Evolutionary conservation across 2,113 vertebrate genomes (phyloP).

Genomic region (Rhinolophus ferrumequinum): DNA sequence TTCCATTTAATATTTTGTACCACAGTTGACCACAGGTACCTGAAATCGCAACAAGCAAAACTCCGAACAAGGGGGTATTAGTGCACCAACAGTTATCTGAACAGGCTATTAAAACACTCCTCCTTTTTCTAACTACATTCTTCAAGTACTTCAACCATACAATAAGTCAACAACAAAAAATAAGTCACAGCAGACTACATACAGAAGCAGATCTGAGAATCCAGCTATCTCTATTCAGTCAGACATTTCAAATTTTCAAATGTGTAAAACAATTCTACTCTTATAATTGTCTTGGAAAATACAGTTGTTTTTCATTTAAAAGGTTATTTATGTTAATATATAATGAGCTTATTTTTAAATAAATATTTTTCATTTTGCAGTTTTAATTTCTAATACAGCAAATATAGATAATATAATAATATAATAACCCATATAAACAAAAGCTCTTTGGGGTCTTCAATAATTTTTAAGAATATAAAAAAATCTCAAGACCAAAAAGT

Average conservation of each 20-base stretch:
- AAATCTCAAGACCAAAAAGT: not conserved
- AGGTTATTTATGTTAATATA: not conserved
- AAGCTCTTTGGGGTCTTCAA: not conserved
- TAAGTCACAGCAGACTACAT: not conserved
- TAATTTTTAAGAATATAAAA: conserved; percentile 12
- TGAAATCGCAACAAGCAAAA: not conserved
- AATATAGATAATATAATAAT: not conserved
- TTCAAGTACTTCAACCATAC: not conserved
- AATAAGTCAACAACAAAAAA: not conserved
- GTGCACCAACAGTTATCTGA: not conserved
- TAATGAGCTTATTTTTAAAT: not conserved
- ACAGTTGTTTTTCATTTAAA: conserved; percentile 20
- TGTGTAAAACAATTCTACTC: not conserved
- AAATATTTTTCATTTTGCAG: not conserved
- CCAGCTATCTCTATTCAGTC: not conserved
- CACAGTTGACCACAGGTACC: not conserved
- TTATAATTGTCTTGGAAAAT: not conserved
- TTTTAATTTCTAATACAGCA: not conserved
- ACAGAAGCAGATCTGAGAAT: not conserved
- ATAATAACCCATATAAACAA: not conserved
- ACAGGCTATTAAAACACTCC: conserved; percentile 28
- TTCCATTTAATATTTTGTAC: not conserved
- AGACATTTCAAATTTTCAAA: conserved; percentile 18
- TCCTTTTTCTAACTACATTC: conserved; percentile 1
- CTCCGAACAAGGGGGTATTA: not conserved